phyloP scores from a whole-genome alignment of 2,113 vertebrate genomes.

The Zosterops borbonicus region DNA sequence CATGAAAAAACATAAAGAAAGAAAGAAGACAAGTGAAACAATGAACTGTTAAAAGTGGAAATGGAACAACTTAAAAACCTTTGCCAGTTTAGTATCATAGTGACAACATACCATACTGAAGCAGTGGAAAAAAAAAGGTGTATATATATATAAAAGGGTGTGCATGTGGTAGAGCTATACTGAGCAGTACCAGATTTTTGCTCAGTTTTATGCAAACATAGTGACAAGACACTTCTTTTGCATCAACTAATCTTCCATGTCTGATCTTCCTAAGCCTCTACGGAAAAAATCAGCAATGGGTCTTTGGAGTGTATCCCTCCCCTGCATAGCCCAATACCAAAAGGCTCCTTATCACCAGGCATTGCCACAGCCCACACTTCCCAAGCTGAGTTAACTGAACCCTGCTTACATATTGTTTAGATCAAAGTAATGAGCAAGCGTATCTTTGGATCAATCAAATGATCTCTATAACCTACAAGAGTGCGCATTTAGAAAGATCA shows the following conservation, averaged over 20 bases:
- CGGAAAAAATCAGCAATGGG: background rate
- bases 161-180: background rate
- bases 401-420: background rate
- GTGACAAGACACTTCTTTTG: background rate
- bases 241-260: background rate
- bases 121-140: background rate
- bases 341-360: background rate
- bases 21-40: constrained; percentile 72
- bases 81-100: constrained; percentile 76
- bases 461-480: background rate
- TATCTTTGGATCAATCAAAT: background rate
- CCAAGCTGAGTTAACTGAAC: background rate
- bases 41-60: constrained; percentile 76
- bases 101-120: constrained; percentile 62
- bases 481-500: background rate
- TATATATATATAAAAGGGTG: background rate
- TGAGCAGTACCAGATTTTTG: constrained; percentile 4
- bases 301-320: background rate
- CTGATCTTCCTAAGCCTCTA: background rate
- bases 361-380: background rate
- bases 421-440: background rate
- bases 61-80: constrained; percentile 73
- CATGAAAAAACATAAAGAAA: constrained; percentile 55
- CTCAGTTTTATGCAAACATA: background rate
- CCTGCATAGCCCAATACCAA: background rate